These are phyloP conservation scores for Gyps fulvus DNA, from an alignment of 2,113 vertebrate species.

Conservation along the genomic window DNA sequence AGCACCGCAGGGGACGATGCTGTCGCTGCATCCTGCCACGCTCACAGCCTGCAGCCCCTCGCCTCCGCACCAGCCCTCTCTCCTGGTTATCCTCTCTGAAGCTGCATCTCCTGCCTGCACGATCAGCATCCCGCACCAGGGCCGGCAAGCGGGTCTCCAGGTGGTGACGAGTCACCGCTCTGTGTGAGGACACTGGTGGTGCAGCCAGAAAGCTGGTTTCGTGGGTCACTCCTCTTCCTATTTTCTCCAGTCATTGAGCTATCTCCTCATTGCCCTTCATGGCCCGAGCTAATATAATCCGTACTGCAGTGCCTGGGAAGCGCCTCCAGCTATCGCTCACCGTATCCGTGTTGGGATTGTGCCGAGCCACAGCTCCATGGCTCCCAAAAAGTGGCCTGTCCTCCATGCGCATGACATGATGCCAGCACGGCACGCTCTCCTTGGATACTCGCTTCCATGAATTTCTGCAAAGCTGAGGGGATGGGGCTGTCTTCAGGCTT, in stretches of 20 bases:
- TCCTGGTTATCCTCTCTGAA: neutral
- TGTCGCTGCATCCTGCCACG: neutral
- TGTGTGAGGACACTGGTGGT: accelerated
- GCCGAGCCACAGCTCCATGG: accelerated
- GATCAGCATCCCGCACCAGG: accelerated
- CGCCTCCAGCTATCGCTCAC: accelerated
- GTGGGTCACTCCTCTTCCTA: neutral
- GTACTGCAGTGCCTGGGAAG: neutral
- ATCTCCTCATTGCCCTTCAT: neutral
- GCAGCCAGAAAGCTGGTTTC: neutral
- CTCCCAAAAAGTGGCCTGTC: neutral
- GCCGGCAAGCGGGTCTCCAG: accelerated
- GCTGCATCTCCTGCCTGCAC: neutral
- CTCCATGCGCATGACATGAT: accelerated
- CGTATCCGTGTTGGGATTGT: accelerated
- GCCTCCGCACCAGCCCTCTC: neutral
- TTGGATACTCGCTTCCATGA: neutral
- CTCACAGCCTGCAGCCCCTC: neutral
- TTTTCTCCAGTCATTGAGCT: neutral
- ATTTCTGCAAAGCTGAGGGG: neutral
- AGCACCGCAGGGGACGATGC: neutral
- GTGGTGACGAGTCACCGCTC: neutral
- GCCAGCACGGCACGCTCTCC: neutral
- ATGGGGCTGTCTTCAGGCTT: accelerated
- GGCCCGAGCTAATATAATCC: neutral